Percentiles rank a stretch among this genome's conserved stretches.
These are phyloP conservation scores for Clanis bilineata DNA, from an alignment of 2,888 invertebrate genomes.

Conservation along the genomic window DNA sequence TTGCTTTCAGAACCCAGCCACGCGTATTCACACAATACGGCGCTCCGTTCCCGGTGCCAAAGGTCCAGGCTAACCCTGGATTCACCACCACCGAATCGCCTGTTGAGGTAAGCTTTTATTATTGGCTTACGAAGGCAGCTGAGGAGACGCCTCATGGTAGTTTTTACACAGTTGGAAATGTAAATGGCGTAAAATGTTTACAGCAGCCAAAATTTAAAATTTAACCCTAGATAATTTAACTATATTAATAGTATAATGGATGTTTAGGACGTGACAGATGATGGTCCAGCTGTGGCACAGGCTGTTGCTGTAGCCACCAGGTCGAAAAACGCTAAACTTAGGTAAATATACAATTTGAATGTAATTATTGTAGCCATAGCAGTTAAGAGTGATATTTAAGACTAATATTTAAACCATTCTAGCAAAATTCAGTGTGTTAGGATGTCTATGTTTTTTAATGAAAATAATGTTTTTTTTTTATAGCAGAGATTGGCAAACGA, in stretches of 20 bases:
- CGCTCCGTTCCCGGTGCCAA: slow-evolving; percentile 49
- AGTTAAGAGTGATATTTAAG: no score
- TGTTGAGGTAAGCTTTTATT: slow-evolving; percentile 46
- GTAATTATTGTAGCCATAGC: no score
- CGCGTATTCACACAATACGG: slow-evolving; percentile 61
- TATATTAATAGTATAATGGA: background rate
- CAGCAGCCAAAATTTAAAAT: no score
- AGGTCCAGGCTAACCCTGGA: slow-evolving; percentile 21
- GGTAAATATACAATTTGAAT: slow-evolving; percentile 39
- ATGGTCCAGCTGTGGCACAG: slow-evolving; percentile 56
- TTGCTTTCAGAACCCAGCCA: slow-evolving; percentile 60
- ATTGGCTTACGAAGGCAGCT: background rate
- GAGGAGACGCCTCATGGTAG: background rate
- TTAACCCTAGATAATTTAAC: no score
- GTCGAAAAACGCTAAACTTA: slow-evolving; percentile 61
- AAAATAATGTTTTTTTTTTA: no score
- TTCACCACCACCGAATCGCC: slow-evolving; percentile 52
- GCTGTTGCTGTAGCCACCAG: slow-evolving; percentile 64
- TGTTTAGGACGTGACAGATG: slow-evolving; percentile 57
- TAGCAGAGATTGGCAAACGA: no score
- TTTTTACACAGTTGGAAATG: no score
- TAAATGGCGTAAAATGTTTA: no score
- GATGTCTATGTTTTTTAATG: no score
- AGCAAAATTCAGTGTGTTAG: no score
- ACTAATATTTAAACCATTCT: no score